A percentile compares a stretch with the other conserved stretches of the same genome.
Evolutionary conservation across 30 jellyfish, hydroid and myxozoan species (phyloP).

Genomic region (Aurelia coerulea): DNA sequence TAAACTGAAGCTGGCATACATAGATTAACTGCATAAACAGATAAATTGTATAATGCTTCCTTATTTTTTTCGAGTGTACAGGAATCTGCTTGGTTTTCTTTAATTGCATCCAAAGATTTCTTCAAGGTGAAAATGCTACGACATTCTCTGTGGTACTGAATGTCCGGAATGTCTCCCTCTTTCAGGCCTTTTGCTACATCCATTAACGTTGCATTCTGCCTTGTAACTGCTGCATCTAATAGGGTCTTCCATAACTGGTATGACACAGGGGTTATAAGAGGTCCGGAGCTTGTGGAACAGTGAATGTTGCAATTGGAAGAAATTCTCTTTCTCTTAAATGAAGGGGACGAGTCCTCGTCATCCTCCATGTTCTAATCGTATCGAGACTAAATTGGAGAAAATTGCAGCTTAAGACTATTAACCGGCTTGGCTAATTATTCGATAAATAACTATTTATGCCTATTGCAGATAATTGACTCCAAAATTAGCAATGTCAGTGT

Average conservation of each 20-base stretch:
- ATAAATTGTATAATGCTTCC: no score
- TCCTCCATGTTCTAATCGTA: not conserved
- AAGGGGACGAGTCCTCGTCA: conserved; percentile 31
- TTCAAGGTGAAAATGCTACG: conserved; percentile 26
- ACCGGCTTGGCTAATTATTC: no score
- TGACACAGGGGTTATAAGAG: conserved; percentile 30
- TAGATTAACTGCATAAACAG: no score
- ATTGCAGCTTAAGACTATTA: no score
- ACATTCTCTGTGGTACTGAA: conserved; percentile 21
- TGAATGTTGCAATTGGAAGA: conserved; percentile 6
- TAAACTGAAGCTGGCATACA: no score
- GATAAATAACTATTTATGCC: no score
- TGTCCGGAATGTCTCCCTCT: conserved; percentile 24
- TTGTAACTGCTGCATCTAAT: no score
- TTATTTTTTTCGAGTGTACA: not conserved
- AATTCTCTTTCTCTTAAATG: not conserved
- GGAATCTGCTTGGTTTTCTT: conserved; percentile 6
- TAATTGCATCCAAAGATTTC: conserved; percentile 7
- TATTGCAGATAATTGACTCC: no score
- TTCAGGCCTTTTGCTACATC: not conserved
- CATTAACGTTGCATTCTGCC: no score
- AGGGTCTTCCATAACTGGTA: conserved; percentile 22
- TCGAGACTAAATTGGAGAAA: conserved; percentile 6
- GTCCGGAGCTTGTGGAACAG: conserved; percentile 13
- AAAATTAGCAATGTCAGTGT: no score